phyloP scores from a whole-genome alignment of 2,113 vertebrate species.

The Burhinus oedicnemus region DNA sequence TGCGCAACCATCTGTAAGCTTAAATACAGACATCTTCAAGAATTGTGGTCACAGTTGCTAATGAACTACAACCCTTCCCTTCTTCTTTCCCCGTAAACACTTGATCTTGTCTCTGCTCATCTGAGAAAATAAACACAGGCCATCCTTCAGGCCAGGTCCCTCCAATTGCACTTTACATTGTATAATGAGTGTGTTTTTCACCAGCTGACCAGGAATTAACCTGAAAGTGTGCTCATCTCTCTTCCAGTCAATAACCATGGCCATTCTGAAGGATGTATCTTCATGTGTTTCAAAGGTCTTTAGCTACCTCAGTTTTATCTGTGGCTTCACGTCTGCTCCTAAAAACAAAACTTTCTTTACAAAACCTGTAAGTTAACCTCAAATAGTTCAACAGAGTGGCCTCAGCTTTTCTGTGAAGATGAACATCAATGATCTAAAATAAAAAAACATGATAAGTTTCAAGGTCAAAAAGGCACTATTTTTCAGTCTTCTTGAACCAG shows the following conservation, averaged over 20 bases:
- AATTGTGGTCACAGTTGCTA: neutral
- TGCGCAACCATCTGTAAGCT: neutral
- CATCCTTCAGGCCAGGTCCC: neutral
- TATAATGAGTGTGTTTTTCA: neutral
- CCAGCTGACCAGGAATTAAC: neutral
- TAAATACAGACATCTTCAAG: neutral
- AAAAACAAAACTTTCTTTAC: neutral
- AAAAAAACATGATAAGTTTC: fast-evolving
- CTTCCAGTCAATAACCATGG: neutral
- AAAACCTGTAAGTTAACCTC: neutral
- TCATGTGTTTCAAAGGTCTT: neutral
- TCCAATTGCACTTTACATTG: neutral
- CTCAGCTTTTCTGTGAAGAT: neutral
- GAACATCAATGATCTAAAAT: neutral
- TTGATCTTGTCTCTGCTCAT: neutral
- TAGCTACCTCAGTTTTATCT: neutral
- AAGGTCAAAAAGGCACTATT: neutral
- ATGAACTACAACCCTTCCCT: neutral
- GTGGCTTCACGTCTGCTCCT: neutral
- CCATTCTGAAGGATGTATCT: neutral
- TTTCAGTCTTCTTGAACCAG: neutral
- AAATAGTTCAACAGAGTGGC: neutral
- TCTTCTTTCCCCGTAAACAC: neutral
- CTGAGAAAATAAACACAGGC: neutral
- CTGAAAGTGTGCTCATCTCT: neutral